Conservation (phyloP, 2,888 invertebrate genomes). For the Apamea epomidion region DNA sequence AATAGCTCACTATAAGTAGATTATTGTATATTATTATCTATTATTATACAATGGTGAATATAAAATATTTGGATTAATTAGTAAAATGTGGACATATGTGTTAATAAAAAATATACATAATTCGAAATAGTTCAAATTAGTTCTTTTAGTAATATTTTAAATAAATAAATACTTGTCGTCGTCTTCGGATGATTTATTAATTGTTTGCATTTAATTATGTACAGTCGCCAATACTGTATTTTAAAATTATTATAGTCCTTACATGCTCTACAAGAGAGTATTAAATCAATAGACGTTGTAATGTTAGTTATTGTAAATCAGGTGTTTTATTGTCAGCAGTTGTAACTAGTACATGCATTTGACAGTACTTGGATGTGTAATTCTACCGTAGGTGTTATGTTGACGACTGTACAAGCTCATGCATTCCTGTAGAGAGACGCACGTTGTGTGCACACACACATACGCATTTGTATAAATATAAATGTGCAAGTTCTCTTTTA, state of each 20-base stretch:
- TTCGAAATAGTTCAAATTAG: slow-evolving; percentile 84
- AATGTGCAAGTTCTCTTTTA: slow-evolving; percentile 83
- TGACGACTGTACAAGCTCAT: slow-evolving; percentile 74
- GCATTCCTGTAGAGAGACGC: slow-evolving; percentile 80
- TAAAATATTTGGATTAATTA: slow-evolving; percentile 76
- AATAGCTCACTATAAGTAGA: slow-evolving; percentile 83
- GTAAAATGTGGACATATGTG: slow-evolving; percentile 78
- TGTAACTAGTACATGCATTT: slow-evolving; percentile 53
- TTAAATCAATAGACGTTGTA: slow-evolving; percentile 52
- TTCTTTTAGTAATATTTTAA: slow-evolving; percentile 76
- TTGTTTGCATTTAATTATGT: slow-evolving; percentile 80
- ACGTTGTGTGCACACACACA: slow-evolving; percentile 65
- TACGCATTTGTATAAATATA: slow-evolving; percentile 71
- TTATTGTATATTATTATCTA: slow-evolving; percentile 77
- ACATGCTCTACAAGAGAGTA: slow-evolving; percentile 31
- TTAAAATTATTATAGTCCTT: slow-evolving; percentile 41
- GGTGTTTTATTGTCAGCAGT: slow-evolving; percentile 56
- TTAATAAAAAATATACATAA: slow-evolving; percentile 70
- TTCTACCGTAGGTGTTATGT: slow-evolving; percentile 55
- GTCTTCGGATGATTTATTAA: slow-evolving; percentile 64
- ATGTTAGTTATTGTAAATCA: slow-evolving; percentile 55
- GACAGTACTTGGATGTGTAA: slow-evolving; percentile 49
- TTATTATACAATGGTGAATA: slow-evolving; percentile 73
- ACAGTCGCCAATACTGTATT: slow-evolving; percentile 66
- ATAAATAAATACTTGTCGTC: slow-evolving; percentile 70